These are phyloP conservation scores for Ovis canadensis DNA, from an alignment of 2,113 vertebrate species.

Conservation along the genomic window DNA sequence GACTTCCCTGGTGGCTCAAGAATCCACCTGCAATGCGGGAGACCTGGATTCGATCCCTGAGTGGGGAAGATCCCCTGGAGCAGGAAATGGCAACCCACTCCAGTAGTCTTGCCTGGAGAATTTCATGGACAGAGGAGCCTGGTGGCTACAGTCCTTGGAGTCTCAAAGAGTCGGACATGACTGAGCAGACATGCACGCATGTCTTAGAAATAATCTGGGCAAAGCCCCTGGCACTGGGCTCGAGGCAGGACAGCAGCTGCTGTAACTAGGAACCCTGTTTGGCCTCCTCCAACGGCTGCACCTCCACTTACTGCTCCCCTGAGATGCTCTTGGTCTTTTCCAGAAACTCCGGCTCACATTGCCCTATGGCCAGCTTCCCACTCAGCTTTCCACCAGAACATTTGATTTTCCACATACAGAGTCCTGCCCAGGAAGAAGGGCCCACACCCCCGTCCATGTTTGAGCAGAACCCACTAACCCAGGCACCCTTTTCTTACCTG, in stretches of 20 bases:
- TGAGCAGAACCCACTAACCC: neutral
- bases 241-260: neutral
- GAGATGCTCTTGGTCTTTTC: neutral
- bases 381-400: neutral
- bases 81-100: neutral
- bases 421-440: neutral
- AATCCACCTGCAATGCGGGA: neutral
- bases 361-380: fast-evolving
- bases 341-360: neutral
- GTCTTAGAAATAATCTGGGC: neutral
- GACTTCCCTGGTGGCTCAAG: neutral
- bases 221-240: neutral
- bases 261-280: neutral
- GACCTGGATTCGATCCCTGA: neutral
- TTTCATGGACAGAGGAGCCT: neutral
- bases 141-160: neutral
- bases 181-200: neutral
- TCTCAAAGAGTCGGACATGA: neutral
- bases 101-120: neutral
- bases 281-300: fast-evolving
- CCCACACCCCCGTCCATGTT: neutral
- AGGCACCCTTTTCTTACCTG: neutral
- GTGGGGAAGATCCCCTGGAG: neutral
- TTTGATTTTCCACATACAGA: neutral
- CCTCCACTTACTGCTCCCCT: neutral